A percentile compares a stretch with the other conserved stretches of the same genome.
These are phyloP conservation scores for Melanogrammus aeglefinus DNA, from an alignment of 2,797 vertebrate genomes.

Conservation along the genomic window DNA sequence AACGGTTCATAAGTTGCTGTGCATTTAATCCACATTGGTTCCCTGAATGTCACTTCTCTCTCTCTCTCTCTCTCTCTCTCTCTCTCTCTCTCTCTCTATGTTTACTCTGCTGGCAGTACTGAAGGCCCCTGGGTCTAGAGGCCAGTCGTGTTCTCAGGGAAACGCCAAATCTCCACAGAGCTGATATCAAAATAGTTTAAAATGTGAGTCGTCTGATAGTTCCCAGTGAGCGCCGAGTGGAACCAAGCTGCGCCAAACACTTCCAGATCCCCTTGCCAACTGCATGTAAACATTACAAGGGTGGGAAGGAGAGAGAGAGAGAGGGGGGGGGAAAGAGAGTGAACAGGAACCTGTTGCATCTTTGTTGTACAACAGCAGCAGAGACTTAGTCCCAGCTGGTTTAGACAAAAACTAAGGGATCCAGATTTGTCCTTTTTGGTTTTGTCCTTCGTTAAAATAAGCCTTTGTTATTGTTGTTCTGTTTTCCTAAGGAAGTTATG, in stretches of 20 bases:
- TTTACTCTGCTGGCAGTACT: slow-evolving; percentile 72
- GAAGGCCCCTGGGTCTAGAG: slow-evolving; percentile 67
- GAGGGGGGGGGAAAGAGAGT: not conserved
- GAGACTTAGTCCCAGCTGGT: not conserved
- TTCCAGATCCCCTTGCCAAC: slow-evolving; percentile 70
- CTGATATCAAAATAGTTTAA: slow-evolving; percentile 76
- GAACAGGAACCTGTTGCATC: slow-evolving; percentile 56
- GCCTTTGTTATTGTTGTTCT: not conserved
- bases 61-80: slow-evolving; percentile 41
- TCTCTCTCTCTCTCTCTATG: slow-evolving; percentile 50
- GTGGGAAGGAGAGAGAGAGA: slow-evolving; percentile 12
- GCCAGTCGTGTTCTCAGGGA: slow-evolving; percentile 70
- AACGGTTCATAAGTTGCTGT: too few species aligned
- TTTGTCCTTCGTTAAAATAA: not conserved
- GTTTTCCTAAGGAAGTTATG: not conserved
- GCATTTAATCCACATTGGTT: too few species aligned
- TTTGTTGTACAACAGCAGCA: slow-evolving; percentile 31
- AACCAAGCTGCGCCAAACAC: slow-evolving; percentile 56
- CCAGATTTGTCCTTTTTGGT: not conserved
- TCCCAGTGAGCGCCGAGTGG: slow-evolving; percentile 65
- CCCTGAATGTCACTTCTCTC: slow-evolving; percentile 7
- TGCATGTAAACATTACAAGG: slow-evolving; percentile 68
- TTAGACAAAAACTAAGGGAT: too few species aligned
- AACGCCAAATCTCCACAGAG: slow-evolving; percentile 74
- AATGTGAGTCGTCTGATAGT: slow-evolving; percentile 71